Evolutionary conservation across 2,797 vertebrate species (phyloP), one percentile per base, ranked within the genome.

Genomic region (Chaenodraco wilsoni): DNA sequence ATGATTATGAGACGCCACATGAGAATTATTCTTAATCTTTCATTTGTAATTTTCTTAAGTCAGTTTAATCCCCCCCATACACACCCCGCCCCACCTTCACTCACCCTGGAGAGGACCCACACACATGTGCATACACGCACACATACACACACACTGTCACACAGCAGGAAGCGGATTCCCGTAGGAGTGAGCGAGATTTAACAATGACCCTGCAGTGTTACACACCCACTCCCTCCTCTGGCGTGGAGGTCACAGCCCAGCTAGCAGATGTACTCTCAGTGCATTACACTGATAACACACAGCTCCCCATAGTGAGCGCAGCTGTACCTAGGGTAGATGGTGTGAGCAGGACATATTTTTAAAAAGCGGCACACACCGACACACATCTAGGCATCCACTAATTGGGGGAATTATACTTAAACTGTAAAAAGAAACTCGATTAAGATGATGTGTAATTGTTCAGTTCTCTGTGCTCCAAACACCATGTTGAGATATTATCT

Each of bases 11-110:
- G 90, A 90, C 80, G 86, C 90, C 90, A 90, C 92, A 89, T 86
- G 92, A 93, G 93, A 94, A 92, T 94, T 91, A 90, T 93, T 94
- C 90, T 92, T 94, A 94, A 94, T 94, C 92, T 93, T 91, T 91
- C 85, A 88, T 94, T 94, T 93, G 91, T 94, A 92, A 93, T 95
- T 94, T 94, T 94, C 87, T 93, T 91, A 93, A 94, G 67, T 93
- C 93, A 91, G 88, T 87, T 90, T 94, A 94, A 91, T 91, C 70
- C 78, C 72, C 71, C 74, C 52, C 64, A 83, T 76, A 78, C 78
- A 87, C 86, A 88, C 86, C 77, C 76, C 66, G 79, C 72, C 79
- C 88, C 85, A 88, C 89, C 89, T 90, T 91, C 69, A n/a, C 83
- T 90, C 83, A 81, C 84, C 77, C 87, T 83, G 74, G 83, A 87